Percentiles rank a stretch among this genome's conserved stretches.
phyloP scores from a whole-genome alignment of 2,888 invertebrate genomes.

The Phrixothrix hirtus region DNA sequence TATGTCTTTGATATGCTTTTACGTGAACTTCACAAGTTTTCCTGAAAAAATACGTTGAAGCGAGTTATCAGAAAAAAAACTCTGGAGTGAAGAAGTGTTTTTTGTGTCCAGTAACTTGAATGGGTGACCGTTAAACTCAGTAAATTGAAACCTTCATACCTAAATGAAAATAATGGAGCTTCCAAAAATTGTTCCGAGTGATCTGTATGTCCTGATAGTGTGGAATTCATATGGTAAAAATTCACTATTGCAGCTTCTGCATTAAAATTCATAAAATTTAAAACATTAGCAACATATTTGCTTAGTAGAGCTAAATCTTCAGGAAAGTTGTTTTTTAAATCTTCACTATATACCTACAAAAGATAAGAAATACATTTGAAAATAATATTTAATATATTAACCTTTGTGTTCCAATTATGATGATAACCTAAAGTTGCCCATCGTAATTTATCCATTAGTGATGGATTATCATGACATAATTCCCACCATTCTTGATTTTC shows the following conservation, averaged over 20 bases:
- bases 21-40: too few relatives aligned
- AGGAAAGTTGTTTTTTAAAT: constrained; percentile 71
- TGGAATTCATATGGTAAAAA: constrained; percentile 92
- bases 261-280: constrained; percentile 65
- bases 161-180: constrained; percentile 90
- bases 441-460: constrained; percentile 65
- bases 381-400: too few relatives aligned
- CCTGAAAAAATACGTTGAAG: too few relatives aligned
- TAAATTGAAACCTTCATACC: too few relatives aligned
- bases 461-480: constrained; percentile 54
- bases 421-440: constrained; percentile 98
- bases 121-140: too few relatives aligned
- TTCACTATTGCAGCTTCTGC: constrained; percentile 96
- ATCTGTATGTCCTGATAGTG: constrained; percentile 92
- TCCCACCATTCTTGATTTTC: constrained; percentile 67
- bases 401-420: constrained; percentile 97
- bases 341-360: constrained; percentile 69
- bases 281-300: constrained; percentile 62
- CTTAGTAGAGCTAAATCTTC: constrained; percentile 69
- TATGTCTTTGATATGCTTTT: too few relatives aligned
- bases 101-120: too few relatives aligned
- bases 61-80: too few relatives aligned
- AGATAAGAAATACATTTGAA: too few relatives aligned
- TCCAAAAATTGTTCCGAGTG: constrained; percentile 84
- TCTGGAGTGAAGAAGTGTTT: too few relatives aligned